These are phyloP conservation scores for Sinosuthora webbiana DNA, from an alignment of 2,113 vertebrate species.

Conservation along the genomic window DNA sequence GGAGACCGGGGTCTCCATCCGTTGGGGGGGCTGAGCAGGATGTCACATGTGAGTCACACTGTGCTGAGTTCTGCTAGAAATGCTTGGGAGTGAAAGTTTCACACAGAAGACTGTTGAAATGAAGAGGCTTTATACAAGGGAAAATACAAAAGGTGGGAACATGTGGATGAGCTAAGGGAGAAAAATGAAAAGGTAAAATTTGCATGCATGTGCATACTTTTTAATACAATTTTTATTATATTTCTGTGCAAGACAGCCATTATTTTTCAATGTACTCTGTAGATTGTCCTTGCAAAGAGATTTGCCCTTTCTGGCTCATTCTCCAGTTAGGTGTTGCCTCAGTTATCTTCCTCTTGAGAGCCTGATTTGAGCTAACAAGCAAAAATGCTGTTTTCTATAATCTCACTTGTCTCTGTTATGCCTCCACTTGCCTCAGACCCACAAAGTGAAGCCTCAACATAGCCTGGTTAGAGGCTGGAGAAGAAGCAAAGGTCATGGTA, in stretches of 20 bases:
- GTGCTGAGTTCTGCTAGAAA: not conserved
- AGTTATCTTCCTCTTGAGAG: not conserved
- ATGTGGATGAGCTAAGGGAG: not conserved
- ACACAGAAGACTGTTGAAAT: not conserved
- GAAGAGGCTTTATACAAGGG: not conserved
- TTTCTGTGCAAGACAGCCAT: not conserved
- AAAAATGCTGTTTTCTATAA: not conserved
- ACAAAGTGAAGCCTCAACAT: not conserved
- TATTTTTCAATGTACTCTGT: not conserved
- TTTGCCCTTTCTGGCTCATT: not conserved
- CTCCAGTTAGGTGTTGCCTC: not conserved
- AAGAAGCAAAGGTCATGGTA: not conserved
- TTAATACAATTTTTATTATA: not conserved
- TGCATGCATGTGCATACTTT: not conserved
- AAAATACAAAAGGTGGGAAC: not conserved
- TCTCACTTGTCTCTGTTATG: not conserved
- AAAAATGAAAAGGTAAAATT: not conserved
- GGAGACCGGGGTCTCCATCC: not conserved
- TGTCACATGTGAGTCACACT: accelerated
- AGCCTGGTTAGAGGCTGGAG: not conserved
- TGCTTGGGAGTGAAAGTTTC: not conserved
- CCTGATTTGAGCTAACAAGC: not conserved
- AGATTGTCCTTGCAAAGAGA: not conserved
- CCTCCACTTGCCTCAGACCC: not conserved
- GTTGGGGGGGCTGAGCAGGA: not conserved